These are phyloP conservation scores for Euura lappo DNA, from an alignment of 1,140 invertebrate genomes.

Conservation along the genomic window DNA sequence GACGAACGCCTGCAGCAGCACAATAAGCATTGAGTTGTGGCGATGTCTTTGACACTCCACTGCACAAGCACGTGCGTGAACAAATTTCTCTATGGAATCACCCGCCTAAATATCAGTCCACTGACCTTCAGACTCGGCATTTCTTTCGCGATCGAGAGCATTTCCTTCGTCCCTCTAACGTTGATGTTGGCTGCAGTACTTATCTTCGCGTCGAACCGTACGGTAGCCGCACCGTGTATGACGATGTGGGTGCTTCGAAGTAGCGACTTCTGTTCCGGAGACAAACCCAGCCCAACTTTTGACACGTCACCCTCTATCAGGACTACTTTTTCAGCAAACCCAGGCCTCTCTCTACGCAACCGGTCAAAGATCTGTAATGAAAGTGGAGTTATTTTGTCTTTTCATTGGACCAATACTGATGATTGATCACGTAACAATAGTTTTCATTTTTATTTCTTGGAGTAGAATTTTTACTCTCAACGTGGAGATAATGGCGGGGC, in stretches of 20 bases:
- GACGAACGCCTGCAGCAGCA: constrained; percentile 35
- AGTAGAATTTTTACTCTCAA: no score
- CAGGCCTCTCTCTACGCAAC: constrained; percentile 46
- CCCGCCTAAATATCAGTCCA: not conserved
- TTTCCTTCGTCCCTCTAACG: constrained; percentile 62
- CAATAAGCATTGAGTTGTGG: not conserved
- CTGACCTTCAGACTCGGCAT: constrained; percentile 72
- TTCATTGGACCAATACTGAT: no score
- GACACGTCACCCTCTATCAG: constrained; percentile 69
- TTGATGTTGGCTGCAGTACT: constrained; percentile 68
- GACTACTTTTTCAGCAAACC: constrained; percentile 62
- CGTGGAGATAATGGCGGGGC: no score
- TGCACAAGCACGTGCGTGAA: not conserved
- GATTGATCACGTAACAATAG: no score
- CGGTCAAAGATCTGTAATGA: constrained; percentile 59
- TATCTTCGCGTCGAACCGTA: constrained; percentile 71
- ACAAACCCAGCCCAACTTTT: constrained; percentile 58
- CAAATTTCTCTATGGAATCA: not conserved
- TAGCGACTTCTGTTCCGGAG: no score
- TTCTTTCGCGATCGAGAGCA: constrained; percentile 54
- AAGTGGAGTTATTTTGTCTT: not conserved
- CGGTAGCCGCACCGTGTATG: no score
- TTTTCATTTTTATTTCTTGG: no score
- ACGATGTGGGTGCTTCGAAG: no score
- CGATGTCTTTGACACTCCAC: no score